Evolutionary conservation across 2,888 invertebrate genomes (phyloP), one percentile per base, ranked within the genome.

Genomic region (Drosophila picticornis): DNA sequence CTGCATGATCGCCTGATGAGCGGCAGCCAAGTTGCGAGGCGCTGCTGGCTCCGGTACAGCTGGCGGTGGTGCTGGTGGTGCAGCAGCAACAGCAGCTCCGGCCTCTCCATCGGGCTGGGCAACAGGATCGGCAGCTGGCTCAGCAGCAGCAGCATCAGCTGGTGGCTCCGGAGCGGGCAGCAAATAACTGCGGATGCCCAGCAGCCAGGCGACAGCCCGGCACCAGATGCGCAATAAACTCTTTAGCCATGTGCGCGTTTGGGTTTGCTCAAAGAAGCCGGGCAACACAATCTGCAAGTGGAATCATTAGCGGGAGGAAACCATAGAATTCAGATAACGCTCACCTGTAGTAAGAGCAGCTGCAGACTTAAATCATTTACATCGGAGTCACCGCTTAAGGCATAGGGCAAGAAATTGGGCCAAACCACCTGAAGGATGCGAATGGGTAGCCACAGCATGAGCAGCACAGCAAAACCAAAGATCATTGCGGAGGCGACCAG

Each of bases 361-460:
- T 99, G 99, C 90, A 99, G 94, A 25, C 99, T 99, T 11, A 99
- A 94, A 93, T 99, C 99, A 93, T 98, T 98, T 27, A 99, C 97
- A 92, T 98, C 97, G 0, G 97, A 96, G 88, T 97, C 97, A 0
- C 95, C 96, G 0, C 98, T 97, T 19, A 99, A 96, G 2, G 98
- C 97, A 91, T 99, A 99, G 0, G 99, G 99, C 84, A 99, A 94
- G 93, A 98, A 98, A n/a, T 96, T 95, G 0, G 98, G 98, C 93
- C 97, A 95, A 1, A 96, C 92, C 77, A 95, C 95, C 90, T 97
- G 96, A 74, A 99, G 95, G 53, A 98, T 95, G 64, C 97, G 94
- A 36, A 99, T 97, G 0, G 99, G 99, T 64, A 99, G 94, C 98
- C 99, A 99, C 50, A 99, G 94, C 97, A 99, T 98, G 51, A 99